Conservation (phyloP, 2,888 invertebrate genomes). For the Laothoe populi region DNA sequence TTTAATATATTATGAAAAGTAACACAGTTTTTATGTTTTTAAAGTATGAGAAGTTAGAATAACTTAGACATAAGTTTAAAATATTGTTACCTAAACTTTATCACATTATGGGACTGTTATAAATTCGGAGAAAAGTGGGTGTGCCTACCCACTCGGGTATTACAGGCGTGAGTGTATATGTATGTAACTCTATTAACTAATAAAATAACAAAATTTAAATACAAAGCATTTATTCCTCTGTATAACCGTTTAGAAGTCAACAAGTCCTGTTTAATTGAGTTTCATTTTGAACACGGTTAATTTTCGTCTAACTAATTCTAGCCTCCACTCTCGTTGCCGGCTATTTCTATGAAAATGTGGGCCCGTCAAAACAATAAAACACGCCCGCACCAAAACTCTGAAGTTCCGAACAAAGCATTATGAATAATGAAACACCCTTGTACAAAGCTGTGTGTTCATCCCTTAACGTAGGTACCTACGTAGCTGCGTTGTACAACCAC, state of each 20-base stretch:
- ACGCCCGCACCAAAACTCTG: slow-evolving; percentile 62
- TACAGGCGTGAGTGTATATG: no score
- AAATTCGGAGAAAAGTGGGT: no score
- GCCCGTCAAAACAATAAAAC: slow-evolving; percentile 69
- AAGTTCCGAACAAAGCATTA: slow-evolving; percentile 77
- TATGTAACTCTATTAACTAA: neutral
- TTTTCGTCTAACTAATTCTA: slow-evolving; percentile 16
- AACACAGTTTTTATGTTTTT: no score
- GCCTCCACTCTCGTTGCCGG: neutral
- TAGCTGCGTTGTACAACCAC: slow-evolving; percentile 43
- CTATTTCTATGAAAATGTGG: slow-evolving; percentile 47
- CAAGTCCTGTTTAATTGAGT: slow-evolving; percentile 5
- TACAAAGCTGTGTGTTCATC: slow-evolving; percentile 51
- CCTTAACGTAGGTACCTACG: slow-evolving; percentile 37
- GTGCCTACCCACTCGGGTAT: no score
- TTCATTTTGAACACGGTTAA: slow-evolving; percentile 1
- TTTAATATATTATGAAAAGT: no score
- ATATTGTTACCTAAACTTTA: no score
- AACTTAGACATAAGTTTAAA: no score
- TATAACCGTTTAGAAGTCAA: neutral
- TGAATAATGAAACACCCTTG: slow-evolving; percentile 81
- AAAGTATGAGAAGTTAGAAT: no score
- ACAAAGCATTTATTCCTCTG: neutral
- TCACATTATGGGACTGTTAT: no score
- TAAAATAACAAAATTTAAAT: neutral